Conservation (phyloP, 2,888 invertebrate species). For the Eudasyphora cyanicolor region DNA sequence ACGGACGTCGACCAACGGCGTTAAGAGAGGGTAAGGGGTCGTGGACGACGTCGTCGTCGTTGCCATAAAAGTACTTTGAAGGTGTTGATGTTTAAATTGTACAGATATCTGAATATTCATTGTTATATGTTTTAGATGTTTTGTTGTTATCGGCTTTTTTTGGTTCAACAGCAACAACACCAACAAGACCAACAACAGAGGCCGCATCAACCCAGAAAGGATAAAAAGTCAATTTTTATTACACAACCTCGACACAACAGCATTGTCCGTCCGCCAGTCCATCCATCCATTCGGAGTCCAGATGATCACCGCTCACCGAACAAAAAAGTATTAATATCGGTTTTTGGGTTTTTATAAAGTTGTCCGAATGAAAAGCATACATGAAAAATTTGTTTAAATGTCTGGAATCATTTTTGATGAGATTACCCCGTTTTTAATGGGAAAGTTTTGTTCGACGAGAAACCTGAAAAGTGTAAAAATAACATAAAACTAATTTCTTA, state of each 20-base stretch:
- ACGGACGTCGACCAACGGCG: neutral
- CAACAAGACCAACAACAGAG: constrained; percentile 6
- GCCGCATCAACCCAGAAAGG: constrained; percentile 14
- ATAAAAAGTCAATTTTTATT: constrained; percentile 61
- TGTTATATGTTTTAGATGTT: constrained; percentile 68
- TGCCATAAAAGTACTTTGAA: constrained; percentile 73
- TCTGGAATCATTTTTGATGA: constrained; percentile 12
- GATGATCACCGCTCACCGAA: neutral
- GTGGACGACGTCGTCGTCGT: constrained; percentile 4
- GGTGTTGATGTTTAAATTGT: constrained; percentile 79
- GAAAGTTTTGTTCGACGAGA: constrained; percentile 24
- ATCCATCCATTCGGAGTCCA: too few species aligned
- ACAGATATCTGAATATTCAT: constrained; percentile 66
- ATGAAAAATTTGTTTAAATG: constrained; percentile 33
- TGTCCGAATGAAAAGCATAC: constrained; percentile 31
- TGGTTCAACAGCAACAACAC: constrained; percentile 25
- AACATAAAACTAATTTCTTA: constrained; percentile 33
- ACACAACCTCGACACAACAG: constrained; percentile 9
- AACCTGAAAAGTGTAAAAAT: constrained; percentile 21
- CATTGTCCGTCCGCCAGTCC: neutral
- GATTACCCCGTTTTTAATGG: constrained; percentile 22
- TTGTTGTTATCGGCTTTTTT: constrained; percentile 73
- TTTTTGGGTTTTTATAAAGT: constrained; percentile 21
- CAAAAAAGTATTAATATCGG: neutral
- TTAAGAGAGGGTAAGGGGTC: constrained; percentile 5